These are phyloP conservation scores for Diadegma fenestrale DNA, from an alignment of 2,888 invertebrate genomes.

Conservation along the genomic window DNA sequence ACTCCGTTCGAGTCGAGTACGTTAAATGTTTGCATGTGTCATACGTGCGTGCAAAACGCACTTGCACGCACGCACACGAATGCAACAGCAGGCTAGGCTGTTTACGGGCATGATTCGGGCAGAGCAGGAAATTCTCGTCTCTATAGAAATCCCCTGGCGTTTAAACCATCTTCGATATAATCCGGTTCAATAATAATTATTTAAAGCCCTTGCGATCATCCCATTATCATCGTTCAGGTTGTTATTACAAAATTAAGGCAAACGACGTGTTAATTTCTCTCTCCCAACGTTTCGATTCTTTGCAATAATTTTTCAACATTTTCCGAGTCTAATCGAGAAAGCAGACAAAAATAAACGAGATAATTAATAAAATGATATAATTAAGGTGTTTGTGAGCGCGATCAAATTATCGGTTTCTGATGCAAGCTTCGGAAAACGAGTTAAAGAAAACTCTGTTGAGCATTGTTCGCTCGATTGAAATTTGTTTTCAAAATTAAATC, in stretches of 20 bases:
- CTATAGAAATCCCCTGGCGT: constrained; percentile 3
- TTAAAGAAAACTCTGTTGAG: not conserved
- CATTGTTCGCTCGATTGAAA: not conserved
- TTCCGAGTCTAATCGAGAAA: not conserved
- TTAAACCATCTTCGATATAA: constrained; percentile 24
- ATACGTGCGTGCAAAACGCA: not conserved
- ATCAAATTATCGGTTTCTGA: not conserved
- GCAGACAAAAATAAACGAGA: not conserved
- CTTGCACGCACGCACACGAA: not conserved
- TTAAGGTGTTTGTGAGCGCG: not conserved
- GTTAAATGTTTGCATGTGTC: not conserved
- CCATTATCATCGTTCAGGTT: not conserved
- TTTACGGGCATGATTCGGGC: constrained; percentile 2
- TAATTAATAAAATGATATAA: not conserved
- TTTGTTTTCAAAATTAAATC: not conserved
- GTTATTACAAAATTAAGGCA: not conserved
- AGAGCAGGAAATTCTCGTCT: constrained; percentile 9
- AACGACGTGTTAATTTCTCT: not conserved
- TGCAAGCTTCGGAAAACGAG: not conserved
- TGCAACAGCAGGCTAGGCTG: not conserved
- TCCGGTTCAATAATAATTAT: constrained; percentile 15
- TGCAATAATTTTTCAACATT: not conserved
- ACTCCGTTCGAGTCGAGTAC: constrained; percentile 17
- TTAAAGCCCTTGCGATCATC: constrained; percentile 7
- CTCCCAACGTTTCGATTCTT: not conserved